phyloP scores from a whole-genome alignment of 2,797 vertebrate species.

The Tolypeutes matacus region DNA sequence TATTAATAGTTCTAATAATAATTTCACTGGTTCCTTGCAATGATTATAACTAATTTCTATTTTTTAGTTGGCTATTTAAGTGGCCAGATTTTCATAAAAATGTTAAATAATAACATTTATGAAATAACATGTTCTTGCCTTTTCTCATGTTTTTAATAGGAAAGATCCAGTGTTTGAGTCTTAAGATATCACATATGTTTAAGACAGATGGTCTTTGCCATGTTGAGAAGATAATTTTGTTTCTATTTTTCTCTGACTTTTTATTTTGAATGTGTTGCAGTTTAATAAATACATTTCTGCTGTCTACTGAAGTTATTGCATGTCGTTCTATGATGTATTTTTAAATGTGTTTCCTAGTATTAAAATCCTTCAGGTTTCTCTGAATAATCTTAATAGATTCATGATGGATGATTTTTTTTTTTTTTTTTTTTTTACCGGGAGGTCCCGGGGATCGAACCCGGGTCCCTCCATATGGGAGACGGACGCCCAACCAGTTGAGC shows the following conservation, averaged over 20 bases:
- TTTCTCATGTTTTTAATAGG: constrained; percentile 20
- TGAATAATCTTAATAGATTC: background rate
- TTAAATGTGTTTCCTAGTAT: constrained; percentile 35
- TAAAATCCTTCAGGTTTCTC: constrained; percentile 31
- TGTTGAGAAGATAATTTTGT: background rate
- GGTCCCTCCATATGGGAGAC: no score
- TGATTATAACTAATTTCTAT: background rate
- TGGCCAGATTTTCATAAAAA: constrained; percentile 41
- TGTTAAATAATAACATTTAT: background rate
- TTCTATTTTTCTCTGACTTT: background rate
- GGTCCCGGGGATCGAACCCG: no score
- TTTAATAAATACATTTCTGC: constrained; percentile 3
- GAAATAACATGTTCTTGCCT: background rate
- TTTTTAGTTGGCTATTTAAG: constrained; percentile 1
- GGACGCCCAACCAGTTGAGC: no score
- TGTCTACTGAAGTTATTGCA: background rate
- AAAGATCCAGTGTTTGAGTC: constrained; percentile 4
- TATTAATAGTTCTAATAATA: constrained; percentile 23
- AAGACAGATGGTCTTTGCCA: constrained; percentile 36
- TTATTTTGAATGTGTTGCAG: constrained; percentile 13
- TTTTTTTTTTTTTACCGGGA: no score
- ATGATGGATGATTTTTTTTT: constrained; percentile 4
- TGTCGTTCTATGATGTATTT: background rate
- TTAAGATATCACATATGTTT: constrained; percentile 42
- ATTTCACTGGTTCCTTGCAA: background rate